Evolutionary conservation across 2,888 invertebrate genomes (phyloP).

Genomic region (Melieria picta): DNA sequence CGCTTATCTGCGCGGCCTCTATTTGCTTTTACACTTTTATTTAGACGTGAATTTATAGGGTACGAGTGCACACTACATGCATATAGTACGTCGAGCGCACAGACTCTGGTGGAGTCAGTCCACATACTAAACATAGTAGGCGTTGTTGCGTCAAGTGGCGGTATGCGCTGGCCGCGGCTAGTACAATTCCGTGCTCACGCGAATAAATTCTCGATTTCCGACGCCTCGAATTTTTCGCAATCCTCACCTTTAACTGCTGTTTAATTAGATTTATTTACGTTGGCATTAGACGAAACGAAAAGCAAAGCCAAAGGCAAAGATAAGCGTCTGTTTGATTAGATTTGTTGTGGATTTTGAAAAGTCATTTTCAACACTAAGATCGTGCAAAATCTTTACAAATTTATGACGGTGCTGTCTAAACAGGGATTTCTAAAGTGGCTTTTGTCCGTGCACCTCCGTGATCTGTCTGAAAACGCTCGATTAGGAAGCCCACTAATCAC

Average conservation of each 20-base stretch:
- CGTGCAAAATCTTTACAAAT: background rate
- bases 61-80: background rate
- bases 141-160: too few species aligned
- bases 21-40: slow-evolving; percentile 55
- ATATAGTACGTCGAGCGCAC: background rate
- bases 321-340: slow-evolving; percentile 6
- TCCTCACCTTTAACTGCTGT: background rate
- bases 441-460: background rate
- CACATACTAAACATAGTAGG: background rate
- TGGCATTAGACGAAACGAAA: background rate
- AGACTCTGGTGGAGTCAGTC: background rate
- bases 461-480: too few species aligned
- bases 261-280: slow-evolving; percentile 5
- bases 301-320: background rate
- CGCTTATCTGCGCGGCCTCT: background rate
- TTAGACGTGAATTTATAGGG: slow-evolving; percentile 56
- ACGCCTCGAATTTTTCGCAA: background rate
- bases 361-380: background rate
- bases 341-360: slow-evolving; percentile 3
- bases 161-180: too few species aligned
- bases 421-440: background rate
- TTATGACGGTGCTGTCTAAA: background rate
- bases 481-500: too few species aligned
- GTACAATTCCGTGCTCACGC: too few species aligned
- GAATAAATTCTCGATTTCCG: background rate